These are phyloP conservation scores for Pimpla rufipes DNA, from an alignment of 2,888 invertebrate species.

Conservation along the genomic window DNA sequence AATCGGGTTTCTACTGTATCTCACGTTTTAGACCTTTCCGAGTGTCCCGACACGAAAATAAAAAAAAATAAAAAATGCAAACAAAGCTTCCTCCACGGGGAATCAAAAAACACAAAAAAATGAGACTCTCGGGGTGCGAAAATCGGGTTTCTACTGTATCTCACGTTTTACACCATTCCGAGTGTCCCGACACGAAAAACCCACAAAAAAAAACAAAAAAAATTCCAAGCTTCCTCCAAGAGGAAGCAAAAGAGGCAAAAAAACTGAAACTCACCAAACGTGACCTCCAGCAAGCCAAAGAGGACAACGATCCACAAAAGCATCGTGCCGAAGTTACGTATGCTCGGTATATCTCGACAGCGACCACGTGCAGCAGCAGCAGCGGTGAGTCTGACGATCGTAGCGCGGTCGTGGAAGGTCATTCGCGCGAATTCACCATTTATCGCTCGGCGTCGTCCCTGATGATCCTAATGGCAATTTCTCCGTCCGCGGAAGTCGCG, in stretches of 20 bases:
- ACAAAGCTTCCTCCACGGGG: too few relatives aligned
- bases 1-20: too few relatives aligned
- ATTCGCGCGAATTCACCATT: slow-evolving; percentile 63
- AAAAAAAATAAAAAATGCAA: too few relatives aligned
- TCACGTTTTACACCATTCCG: too few relatives aligned
- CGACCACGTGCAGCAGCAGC: slow-evolving; percentile 73
- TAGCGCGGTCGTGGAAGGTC: slow-evolving; percentile 65
- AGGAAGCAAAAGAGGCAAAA: background rate
- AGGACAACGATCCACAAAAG: slow-evolving; percentile 72
- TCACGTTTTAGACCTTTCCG: too few relatives aligned
- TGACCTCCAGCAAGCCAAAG: slow-evolving; percentile 71
- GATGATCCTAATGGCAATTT: background rate
- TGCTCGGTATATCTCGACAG: slow-evolving; percentile 70
- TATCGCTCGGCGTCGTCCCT: slow-evolving; percentile 7
- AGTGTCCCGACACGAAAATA: too few relatives aligned
- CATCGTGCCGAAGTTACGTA: slow-evolving; percentile 76
- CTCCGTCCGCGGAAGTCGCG: slow-evolving; percentile 29
- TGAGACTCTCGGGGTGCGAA: too few relatives aligned
- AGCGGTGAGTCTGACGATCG: slow-evolving; percentile 55
- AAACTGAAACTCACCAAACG: slow-evolving; percentile 72
- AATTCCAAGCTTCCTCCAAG: too few relatives aligned
- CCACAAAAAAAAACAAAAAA: background rate
- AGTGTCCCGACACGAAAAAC: too few relatives aligned
- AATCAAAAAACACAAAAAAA: too few relatives aligned
- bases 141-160: too few relatives aligned